Conservation (phyloP, 1,140 invertebrate species). For the Ostrea edulis region DNA sequence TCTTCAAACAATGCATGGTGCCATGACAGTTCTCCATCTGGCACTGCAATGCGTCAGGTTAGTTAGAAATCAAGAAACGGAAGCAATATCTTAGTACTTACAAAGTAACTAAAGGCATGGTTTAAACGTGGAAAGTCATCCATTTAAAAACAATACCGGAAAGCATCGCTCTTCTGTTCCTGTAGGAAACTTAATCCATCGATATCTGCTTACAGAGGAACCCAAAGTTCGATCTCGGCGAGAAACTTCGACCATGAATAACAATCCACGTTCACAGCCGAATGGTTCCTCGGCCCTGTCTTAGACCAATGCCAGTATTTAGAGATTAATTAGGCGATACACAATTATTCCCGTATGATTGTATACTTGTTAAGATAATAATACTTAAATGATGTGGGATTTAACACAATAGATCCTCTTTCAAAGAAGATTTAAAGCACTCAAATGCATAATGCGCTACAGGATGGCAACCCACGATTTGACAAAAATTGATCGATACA, state of each 20-base stretch:
- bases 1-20: too few relatives aligned
- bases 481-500: not conserved
- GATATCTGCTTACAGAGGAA: not conserved
- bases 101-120: slow-evolving; percentile 21
- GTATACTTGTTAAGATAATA: not conserved
- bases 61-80: not conserved
- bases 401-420: not conserved
- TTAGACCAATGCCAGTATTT: not conserved
- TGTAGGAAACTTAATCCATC: slow-evolving; percentile 9
- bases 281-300: not conserved
- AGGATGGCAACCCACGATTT: not conserved
- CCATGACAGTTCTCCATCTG: too few relatives aligned
- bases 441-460: not conserved
- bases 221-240: not conserved
- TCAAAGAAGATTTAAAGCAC: not conserved
- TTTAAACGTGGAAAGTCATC: slow-evolving; percentile 19
- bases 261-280: not conserved
- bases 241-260: not conserved
- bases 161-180: not conserved
- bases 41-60: too few relatives aligned
- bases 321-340: slow-evolving; percentile 15
- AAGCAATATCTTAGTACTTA: not conserved
- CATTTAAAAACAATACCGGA: slow-evolving; percentile 10
- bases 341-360: slow-evolving; percentile 16
- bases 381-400: slow-evolving; percentile 8